Evolutionary conservation across 2,797 vertebrate genomes (phyloP).

Genomic region (Sebastes steindachneri): DNA sequence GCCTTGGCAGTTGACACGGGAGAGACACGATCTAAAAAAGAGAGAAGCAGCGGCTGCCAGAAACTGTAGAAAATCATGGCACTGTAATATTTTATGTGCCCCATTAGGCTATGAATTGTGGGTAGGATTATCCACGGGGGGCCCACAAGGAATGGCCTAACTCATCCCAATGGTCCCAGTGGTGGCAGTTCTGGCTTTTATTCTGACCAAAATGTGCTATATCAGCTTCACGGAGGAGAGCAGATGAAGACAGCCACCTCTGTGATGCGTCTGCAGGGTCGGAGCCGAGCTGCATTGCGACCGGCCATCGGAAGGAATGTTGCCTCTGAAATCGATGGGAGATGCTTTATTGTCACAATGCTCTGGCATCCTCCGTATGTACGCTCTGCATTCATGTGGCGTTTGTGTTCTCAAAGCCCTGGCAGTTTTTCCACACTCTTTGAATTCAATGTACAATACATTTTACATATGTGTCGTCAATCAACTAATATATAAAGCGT

Average conservation of each 20-base stretch:
- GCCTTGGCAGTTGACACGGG: not conserved
- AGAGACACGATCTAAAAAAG: not conserved
- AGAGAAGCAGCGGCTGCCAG: not conserved
- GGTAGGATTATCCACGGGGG: conserved; percentile 17
- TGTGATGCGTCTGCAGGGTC: not conserved
- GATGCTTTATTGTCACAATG: not conserved
- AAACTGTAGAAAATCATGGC: conserved; percentile 1
- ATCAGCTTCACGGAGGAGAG: conserved; percentile 11
- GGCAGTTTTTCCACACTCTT: not conserved
- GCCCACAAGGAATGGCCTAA: not conserved
- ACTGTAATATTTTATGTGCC: conserved; percentile 26
- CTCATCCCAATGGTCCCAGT: conserved; percentile 12
- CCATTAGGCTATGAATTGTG: conserved; percentile 30
- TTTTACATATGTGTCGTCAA: not conserved
- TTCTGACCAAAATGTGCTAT: conserved; percentile 9
- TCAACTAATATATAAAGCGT: too few species aligned
- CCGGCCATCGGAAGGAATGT: not conserved
- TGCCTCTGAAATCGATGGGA: not conserved
- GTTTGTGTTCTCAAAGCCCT: not conserved
- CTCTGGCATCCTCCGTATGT: not conserved
- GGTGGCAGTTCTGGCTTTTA: conserved; percentile 18
- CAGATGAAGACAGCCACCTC: not conserved
- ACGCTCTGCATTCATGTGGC: not conserved
- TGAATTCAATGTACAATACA: not conserved
- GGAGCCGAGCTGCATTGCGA: not conserved